Evolutionary conservation across 2,797 vertebrate genomes (phyloP).

Genomic region (Tinamus major): DNA sequence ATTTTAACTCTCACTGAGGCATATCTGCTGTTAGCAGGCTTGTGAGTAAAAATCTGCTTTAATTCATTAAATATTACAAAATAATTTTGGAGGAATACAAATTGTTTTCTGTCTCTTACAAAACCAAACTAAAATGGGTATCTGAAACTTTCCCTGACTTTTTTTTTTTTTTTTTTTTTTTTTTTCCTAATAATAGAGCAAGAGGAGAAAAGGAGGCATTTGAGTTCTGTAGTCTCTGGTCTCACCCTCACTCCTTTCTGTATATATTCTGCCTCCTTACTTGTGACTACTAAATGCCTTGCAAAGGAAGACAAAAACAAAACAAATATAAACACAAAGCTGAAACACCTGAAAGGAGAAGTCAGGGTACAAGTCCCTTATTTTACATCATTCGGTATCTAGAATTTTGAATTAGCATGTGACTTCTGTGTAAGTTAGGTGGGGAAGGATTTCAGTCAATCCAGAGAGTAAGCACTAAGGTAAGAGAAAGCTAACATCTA

Average conservation of each 20-base stretch:
- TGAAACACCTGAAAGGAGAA: not conserved
- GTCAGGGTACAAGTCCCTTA: not conserved
- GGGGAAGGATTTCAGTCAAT: not conserved
- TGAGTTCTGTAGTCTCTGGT: not conserved
- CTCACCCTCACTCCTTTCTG: not conserved
- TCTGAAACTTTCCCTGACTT: not conserved
- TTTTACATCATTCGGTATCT: not conserved
- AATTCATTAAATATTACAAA: not conserved
- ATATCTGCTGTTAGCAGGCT: not conserved
- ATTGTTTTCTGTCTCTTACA: not conserved
- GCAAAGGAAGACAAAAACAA: not conserved
- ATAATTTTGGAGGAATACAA: not conserved
- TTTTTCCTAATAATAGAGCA: not conserved
- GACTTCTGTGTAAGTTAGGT: not conserved
- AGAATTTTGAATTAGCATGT: not conserved
- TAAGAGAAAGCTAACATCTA: not conserved
- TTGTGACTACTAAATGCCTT: not conserved
- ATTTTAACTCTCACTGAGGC: not conserved
- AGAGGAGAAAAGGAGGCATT: not conserved
- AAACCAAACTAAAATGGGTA: not conserved
- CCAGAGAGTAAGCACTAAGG: not conserved
- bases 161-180: not conserved
- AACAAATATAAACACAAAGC: not conserved
- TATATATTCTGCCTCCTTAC: not conserved
- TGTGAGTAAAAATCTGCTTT: not conserved